Percentiles rank a stretch among this genome's conserved stretches.
Evolutionary conservation across 53 echinoderm and acorn worm genomes (phyloP).

Genomic region (Echinometra lucunter): DNA sequence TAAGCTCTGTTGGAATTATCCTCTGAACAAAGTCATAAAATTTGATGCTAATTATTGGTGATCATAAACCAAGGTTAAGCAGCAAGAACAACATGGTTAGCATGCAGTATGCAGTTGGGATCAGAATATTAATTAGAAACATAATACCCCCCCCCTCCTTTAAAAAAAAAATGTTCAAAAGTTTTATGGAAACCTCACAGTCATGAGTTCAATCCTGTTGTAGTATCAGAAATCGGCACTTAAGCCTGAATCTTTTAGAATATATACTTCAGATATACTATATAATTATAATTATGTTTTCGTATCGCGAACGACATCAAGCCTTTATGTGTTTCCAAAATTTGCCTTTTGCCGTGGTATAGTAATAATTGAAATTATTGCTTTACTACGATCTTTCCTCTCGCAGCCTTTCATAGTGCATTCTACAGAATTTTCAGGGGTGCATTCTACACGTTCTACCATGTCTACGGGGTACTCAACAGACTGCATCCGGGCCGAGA

Average conservation of each 20-base stretch:
- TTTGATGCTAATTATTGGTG: not conserved
- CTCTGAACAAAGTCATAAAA: not conserved
- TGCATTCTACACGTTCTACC: not conserved
- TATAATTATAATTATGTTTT: too few species aligned
- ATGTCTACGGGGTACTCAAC: too few species aligned
- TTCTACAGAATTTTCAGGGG: too few species aligned
- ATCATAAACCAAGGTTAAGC: not conserved
- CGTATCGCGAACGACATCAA: too few species aligned
- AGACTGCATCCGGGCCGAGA: too few species aligned
- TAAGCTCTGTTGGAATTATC: not conserved
- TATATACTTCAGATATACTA: too few species aligned
- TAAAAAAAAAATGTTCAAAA: too few species aligned
- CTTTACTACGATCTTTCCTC: too few species aligned
- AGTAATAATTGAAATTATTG: too few species aligned
- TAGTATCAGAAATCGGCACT: not conserved
- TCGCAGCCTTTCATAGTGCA: too few species aligned
- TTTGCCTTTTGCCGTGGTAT: too few species aligned
- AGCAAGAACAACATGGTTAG: not conserved
- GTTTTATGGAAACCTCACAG: not conserved
- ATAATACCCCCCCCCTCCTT: not conserved
- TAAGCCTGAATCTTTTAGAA: not conserved
- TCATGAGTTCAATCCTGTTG: not conserved
- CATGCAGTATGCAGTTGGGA: not conserved
- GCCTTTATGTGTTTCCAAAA: too few species aligned
- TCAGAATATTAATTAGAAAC: not conserved